Conservation (phyloP, 2,888 invertebrate species). For the Tetranychus truncatus region DNA sequence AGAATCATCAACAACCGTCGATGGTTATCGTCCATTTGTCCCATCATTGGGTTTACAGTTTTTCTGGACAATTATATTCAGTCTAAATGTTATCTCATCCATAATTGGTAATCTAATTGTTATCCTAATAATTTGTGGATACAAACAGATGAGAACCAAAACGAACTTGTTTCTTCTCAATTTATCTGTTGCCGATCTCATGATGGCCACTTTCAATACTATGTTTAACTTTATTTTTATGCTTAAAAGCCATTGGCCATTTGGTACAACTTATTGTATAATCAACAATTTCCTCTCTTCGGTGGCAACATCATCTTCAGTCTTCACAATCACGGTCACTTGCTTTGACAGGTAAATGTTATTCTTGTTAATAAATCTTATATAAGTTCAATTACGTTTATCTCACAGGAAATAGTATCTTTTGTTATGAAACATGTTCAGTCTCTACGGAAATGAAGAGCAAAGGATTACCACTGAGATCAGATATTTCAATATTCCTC, state of each 20-base stretch:
- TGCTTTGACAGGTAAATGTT: constrained; percentile 2
- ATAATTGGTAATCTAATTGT: constrained; percentile 54
- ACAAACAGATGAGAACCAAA: constrained; percentile 21
- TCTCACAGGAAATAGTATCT: too few relatives aligned
- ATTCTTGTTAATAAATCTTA: too few relatives aligned
- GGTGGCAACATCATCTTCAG: constrained; percentile 26
- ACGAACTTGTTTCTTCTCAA: constrained; percentile 27
- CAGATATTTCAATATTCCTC: too few relatives aligned
- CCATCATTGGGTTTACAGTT: constrained; percentile 61
- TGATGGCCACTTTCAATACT: constrained; percentile 26
- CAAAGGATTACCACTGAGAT: too few relatives aligned
- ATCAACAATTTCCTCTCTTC: constrained; percentile 26
- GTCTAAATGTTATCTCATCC: constrained; percentile 55
- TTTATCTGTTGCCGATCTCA: constrained; percentile 25
- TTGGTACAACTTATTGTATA: constrained; percentile 25
- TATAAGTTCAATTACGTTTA: too few relatives aligned
- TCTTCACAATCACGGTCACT: constrained; percentile 20
- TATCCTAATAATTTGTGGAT: not conserved
- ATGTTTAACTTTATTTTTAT: constrained; percentile 27
- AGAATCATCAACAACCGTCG: not conserved
- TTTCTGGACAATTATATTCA: constrained; percentile 57
- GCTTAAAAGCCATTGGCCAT: constrained; percentile 28
- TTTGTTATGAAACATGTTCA: too few relatives aligned
- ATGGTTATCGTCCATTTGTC: constrained; percentile 39
- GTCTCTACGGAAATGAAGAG: too few relatives aligned